phyloP scores from a whole-genome alignment of 2,888 invertebrate species.

The Ophion ellenae region DNA sequence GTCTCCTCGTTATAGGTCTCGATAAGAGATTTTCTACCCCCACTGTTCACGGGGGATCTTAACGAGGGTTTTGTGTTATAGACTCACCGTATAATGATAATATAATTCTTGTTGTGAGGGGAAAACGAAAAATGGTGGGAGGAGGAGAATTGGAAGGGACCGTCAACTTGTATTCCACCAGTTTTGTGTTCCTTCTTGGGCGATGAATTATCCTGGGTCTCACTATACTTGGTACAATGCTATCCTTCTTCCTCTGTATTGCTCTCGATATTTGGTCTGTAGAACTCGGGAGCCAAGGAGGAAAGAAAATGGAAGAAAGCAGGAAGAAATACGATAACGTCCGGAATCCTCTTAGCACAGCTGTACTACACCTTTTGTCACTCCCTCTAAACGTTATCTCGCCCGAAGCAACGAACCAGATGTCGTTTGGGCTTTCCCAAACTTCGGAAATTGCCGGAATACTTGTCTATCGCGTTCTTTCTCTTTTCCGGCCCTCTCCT shows the following conservation, averaged over 20 bases:
- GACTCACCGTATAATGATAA: slow-evolving; percentile 51
- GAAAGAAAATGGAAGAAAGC: slow-evolving; percentile 30
- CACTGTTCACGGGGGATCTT: slow-evolving; percentile 41
- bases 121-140: slow-evolving; percentile 28
- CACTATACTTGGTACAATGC: slow-evolving; percentile 10
- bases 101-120: slow-evolving; percentile 58
- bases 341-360: slow-evolving; percentile 69
- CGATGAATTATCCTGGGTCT: slow-evolving; percentile 41
- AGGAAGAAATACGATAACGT: slow-evolving; percentile 69
- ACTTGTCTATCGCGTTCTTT: slow-evolving; percentile 16
- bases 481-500: not conserved
- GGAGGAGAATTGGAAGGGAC: slow-evolving; percentile 15
- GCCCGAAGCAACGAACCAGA: slow-evolving; percentile 61
- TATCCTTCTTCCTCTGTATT: not conserved
- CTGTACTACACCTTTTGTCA: slow-evolving; percentile 62
- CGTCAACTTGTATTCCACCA: slow-evolving; percentile 48
- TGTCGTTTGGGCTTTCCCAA: slow-evolving; percentile 58
- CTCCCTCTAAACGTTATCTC: slow-evolving; percentile 63
- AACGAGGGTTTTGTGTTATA: slow-evolving; percentile 61
- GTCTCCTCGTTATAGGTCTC: slow-evolving; percentile 54
- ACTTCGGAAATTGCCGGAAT: slow-evolving; percentile 45
- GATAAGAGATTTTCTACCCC: slow-evolving; percentile 58
- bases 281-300: slow-evolving; percentile 1
- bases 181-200: slow-evolving; percentile 41
- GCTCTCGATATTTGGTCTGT: not conserved